A percentile compares a stretch with the other conserved stretches of the same genome.
Evolutionary conservation across 2,113 vertebrate species (phyloP).

Genomic region (Astur gentilis): DNA sequence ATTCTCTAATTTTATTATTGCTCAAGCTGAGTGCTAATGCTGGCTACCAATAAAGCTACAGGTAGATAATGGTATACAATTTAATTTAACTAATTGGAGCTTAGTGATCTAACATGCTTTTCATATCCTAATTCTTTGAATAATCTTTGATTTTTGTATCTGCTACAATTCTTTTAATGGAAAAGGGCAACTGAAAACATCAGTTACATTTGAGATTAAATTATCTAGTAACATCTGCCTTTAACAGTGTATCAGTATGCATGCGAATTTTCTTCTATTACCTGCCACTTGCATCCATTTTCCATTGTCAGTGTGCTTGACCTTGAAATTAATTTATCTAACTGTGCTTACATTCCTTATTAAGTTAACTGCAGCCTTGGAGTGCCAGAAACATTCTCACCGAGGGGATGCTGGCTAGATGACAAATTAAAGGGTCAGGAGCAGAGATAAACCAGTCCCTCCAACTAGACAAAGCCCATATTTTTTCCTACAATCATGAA

Average conservation of each 20-base stretch:
- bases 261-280: slow-evolving; percentile 61
- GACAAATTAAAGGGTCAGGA: slow-evolving; percentile 57
- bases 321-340: slow-evolving; percentile 74
- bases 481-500: neutral
- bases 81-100: slow-evolving; percentile 98
- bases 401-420: slow-evolving; percentile 36
- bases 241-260: slow-evolving; percentile 77
- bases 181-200: slow-evolving; percentile 83
- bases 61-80: slow-evolving; percentile 91
- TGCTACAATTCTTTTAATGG: slow-evolving; percentile 86
- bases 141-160: slow-evolving; percentile 87
- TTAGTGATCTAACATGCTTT: slow-evolving; percentile 91
- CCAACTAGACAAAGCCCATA: neutral
- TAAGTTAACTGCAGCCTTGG: slow-evolving; percentile 60
- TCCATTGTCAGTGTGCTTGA: slow-evolving; percentile 59
- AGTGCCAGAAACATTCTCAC: slow-evolving; percentile 56
- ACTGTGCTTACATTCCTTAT: slow-evolving; percentile 59
- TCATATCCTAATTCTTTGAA: slow-evolving; percentile 93
- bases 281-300: slow-evolving; percentile 60
- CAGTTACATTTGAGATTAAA: slow-evolving; percentile 77
- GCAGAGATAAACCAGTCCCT: slow-evolving; percentile 33
- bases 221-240: slow-evolving; percentile 85
- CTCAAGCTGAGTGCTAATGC: slow-evolving; percentile 80
- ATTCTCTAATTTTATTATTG: slow-evolving; percentile 97
- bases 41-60: slow-evolving; percentile 81